Conservation (phyloP, 1,140 invertebrate genomes). For the Trachelipus rathkii region DNA sequence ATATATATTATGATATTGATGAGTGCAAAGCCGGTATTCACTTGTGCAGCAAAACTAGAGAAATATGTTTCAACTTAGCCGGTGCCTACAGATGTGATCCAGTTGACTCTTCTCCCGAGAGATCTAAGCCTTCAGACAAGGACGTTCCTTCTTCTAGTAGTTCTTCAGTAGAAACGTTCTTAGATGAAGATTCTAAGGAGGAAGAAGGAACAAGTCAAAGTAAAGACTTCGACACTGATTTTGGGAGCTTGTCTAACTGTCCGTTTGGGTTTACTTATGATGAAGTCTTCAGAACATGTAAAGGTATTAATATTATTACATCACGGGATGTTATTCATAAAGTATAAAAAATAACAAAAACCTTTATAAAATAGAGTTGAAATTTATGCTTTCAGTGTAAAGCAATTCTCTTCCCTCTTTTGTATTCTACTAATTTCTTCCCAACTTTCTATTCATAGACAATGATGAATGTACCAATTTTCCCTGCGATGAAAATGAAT, state of each 20-base stretch:
- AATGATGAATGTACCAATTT: constrained; percentile 62
- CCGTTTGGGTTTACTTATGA: constrained; percentile 28
- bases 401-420: too few relatives aligned
- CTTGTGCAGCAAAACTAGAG: constrained; percentile 45
- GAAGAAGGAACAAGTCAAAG: too few relatives aligned
- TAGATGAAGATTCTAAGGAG: too few relatives aligned
- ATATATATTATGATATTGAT: constrained; percentile 54
- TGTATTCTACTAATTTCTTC: too few relatives aligned
- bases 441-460: constrained; percentile 50
- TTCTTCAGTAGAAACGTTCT: too few relatives aligned
- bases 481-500: constrained; percentile 61
- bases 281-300: constrained; percentile 1
- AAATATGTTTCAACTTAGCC: constrained; percentile 49
- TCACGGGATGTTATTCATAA: too few relatives aligned
- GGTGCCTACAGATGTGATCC: constrained; percentile 51
- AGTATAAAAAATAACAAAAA: too few relatives aligned
- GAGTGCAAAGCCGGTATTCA: constrained; percentile 55
- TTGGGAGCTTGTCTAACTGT: constrained; percentile 1
- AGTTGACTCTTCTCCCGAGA: constrained; percentile 5
- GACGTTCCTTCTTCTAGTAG: not conserved
- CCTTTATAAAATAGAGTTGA: too few relatives aligned
- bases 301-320: constrained; percentile 30
- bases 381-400: too few relatives aligned
- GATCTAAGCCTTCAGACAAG: not conserved
- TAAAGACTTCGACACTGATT: too few relatives aligned